Evolutionary conservation across 2,888 invertebrate species (phyloP).

Genomic region (Corbicula japonica): DNA sequence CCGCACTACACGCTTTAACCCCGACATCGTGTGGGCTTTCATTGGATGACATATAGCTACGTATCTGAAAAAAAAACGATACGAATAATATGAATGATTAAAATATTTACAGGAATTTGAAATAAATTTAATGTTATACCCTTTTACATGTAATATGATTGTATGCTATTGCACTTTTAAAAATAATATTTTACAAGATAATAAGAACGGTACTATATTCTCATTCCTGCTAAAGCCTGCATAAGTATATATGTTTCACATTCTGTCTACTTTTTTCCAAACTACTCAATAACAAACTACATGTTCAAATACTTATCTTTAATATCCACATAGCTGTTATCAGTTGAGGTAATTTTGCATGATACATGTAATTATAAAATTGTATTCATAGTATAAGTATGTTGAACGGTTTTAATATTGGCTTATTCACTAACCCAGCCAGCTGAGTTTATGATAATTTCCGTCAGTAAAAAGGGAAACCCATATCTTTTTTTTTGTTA

Average conservation of each 20-base stretch:
- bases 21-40: constrained; percentile 93
- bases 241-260: background rate
- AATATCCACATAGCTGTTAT: too few species aligned
- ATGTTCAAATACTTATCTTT: too few species aligned
- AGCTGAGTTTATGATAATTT: too few species aligned
- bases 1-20: constrained; percentile 93
- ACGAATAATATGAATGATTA: background rate
- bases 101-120: background rate
- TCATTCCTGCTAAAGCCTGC: background rate
- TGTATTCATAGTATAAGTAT: too few species aligned
- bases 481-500: too few species aligned
- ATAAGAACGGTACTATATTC: background rate
- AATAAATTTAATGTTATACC: background rate
- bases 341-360: too few species aligned
- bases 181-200: background rate
- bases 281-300: too few species aligned
- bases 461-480: too few species aligned
- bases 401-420: too few species aligned
- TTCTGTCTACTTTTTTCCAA: too few species aligned
- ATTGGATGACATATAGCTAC: constrained; percentile 96
- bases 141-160: background rate
- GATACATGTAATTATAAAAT: too few species aligned
- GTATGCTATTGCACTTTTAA: background rate
- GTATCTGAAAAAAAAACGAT: constrained; percentile 87
- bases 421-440: too few species aligned